These are phyloP conservation scores for Drosophila truncata DNA, from an alignment of 1,140 invertebrate species.

Conservation along the genomic window DNA sequence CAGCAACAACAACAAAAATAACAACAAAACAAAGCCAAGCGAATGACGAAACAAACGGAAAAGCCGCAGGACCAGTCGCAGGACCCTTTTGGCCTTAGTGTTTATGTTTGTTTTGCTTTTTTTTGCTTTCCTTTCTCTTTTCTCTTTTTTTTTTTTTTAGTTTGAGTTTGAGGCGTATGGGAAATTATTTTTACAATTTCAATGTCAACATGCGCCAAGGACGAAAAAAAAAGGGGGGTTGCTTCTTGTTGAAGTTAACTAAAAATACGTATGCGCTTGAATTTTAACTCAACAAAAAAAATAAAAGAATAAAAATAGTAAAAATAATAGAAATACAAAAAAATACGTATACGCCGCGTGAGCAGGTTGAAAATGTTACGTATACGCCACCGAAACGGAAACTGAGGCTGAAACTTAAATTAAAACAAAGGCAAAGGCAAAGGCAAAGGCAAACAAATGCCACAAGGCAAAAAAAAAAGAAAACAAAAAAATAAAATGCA, in stretches of 20 bases:
- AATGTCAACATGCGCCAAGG: constrained; percentile 75
- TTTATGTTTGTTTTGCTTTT: constrained; percentile 9
- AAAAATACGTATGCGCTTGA: constrained; percentile 45
- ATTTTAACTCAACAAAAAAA: background rate
- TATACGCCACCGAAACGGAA: constrained; percentile 12
- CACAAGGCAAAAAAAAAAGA: background rate
- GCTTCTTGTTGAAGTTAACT: constrained; percentile 31
- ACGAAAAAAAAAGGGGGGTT: constrained; percentile 17
- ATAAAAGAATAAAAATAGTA: too few relatives aligned
- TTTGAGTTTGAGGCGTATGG: constrained; percentile 41
- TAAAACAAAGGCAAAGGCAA: constrained; percentile 38
- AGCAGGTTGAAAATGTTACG: constrained; percentile 7
- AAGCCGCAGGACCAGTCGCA: constrained; percentile 46
- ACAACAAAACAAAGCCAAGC: constrained; percentile 5
- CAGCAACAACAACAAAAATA: constrained; percentile 3
- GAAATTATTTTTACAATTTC: constrained; percentile 81
- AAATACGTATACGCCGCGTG: constrained; percentile 28
- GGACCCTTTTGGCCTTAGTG: constrained; percentile 56
- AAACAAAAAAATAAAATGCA: constrained; percentile 36
- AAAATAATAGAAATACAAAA: too few relatives aligned
- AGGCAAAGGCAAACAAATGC: constrained; percentile 12
- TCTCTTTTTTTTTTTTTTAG: background rate
- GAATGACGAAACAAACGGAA: constrained; percentile 12
- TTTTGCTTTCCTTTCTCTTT: background rate
- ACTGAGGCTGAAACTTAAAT: constrained; percentile 76